Evolutionary conservation across 2,888 invertebrate genomes (phyloP).

Genomic region (Apamea crenata): DNA sequence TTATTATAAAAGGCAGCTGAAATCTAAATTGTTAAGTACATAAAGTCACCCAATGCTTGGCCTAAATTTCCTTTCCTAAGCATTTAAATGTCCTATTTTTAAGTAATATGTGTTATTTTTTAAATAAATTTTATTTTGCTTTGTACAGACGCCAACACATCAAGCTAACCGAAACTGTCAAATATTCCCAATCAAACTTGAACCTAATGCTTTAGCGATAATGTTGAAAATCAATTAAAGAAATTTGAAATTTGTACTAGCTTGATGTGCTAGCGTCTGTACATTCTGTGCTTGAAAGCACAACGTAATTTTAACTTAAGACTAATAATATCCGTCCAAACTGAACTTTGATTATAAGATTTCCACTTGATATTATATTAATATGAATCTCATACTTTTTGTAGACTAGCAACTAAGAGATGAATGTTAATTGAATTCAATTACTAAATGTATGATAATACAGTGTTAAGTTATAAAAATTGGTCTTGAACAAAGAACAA

Average conservation of each 20-base stretch:
- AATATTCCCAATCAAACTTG: no score
- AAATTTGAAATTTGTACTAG: no score
- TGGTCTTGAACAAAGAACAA: constrained; percentile 24
- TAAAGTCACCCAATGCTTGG: not conserved
- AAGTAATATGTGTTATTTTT: not conserved
- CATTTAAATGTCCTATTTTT: not conserved
- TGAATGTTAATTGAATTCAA: constrained; percentile 33
- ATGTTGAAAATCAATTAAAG: no score
- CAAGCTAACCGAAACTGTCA: no score
- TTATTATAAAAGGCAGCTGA: not conserved
- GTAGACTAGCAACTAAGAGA: constrained; percentile 32
- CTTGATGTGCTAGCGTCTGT: not conserved
- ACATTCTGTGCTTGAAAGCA: constrained; percentile 27
- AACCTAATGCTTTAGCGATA: no score
- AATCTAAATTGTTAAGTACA: not conserved
- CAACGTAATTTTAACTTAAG: constrained; percentile 40
- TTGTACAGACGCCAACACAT: not conserved
- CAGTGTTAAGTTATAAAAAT: constrained; percentile 15
- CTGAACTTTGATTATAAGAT: constrained; percentile 12
- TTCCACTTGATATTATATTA: constrained; percentile 33
- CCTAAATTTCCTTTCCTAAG: not conserved
- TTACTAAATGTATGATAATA: constrained; percentile 50
- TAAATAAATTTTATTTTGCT: constrained; percentile 12
- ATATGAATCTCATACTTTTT: constrained; percentile 64
- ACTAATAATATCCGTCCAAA: constrained; percentile 62